Conservation (phyloP, 2,113 vertebrate species). For the Zootoca vivipara region DNA sequence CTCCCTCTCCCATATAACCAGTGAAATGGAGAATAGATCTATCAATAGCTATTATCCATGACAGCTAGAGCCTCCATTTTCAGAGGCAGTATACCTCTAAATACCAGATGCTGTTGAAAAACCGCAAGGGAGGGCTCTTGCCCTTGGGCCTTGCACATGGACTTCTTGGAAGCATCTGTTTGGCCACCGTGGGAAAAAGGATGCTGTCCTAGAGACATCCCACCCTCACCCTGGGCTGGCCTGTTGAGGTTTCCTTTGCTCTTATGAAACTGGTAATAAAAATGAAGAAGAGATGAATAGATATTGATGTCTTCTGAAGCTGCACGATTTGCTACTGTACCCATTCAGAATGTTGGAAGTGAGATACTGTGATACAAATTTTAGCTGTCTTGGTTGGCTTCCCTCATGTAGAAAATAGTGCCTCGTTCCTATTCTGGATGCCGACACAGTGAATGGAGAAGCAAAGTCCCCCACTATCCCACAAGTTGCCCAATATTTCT, state of each 20-base stretch:
- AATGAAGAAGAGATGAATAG: conserved; percentile 7
- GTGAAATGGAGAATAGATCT: not conserved
- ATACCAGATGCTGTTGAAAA: not conserved
- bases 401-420: conserved; percentile 59
- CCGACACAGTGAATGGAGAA: conserved; percentile 33
- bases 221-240: no score
- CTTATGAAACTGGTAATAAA: conserved; percentile 36
- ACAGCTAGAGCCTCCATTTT: not conserved
- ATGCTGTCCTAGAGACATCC: not conserved
- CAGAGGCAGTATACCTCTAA: not conserved
- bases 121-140: not conserved
- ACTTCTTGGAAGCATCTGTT: not conserved
- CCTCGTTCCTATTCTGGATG: conserved; percentile 57
- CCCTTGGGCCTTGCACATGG: not conserved
- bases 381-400: conserved; percentile 43
- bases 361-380: conserved; percentile 51
- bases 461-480: conserved; percentile 22
- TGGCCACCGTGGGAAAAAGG: not conserved
- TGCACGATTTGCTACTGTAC: not conserved
- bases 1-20: not conserved
- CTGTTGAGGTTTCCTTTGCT: not conserved
- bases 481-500: conserved; percentile 39
- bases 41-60: not conserved
- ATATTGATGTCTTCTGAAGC: conserved; percentile 30
- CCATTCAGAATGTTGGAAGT: conserved; percentile 9